Evolutionary conservation across 1,140 invertebrate genomes (phyloP), one percentile per base, ranked within the genome.

Genomic region (Diprion similis): DNA sequence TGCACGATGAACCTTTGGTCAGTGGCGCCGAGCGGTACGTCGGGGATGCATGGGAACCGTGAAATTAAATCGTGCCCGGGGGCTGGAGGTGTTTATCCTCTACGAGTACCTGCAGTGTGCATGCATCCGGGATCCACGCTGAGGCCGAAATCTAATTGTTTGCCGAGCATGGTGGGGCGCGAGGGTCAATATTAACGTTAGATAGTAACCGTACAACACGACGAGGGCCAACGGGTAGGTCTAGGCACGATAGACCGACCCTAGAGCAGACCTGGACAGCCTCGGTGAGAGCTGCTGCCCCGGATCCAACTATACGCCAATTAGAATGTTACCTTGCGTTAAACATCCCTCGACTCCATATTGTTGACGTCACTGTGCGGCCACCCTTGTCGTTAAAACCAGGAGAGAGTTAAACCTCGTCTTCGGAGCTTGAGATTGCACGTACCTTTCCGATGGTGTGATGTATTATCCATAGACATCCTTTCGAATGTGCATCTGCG

Each of bases 151-250:
- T 59, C 51, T 59, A 59, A 17, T 59, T 59, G 51, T 59, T 59
- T 59, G 51, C n/a, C 51, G 51, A 59, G 51, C 11, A 9, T 13
- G 51, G 8, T 4, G 51, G 51, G 51, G 51, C 11, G 11, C n/a
- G n/a, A 59, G 51, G 51, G 51, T 59, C 51, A 59, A 59, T 59
- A 59, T 59, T 59, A 59, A 59, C 51, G 51, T 59, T 59, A 59
- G 51, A 59, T 59, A 8, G 51, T 59, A 37, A 37, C 24, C 24
- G 24, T 37, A 59, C 9, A 59, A 59, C 51, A 59, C 11, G 11
- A 59, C 11, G 51, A 15, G 11, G 51, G 51, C 51, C 6, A 8
- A 15, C 51, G 51, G 11, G 6, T 37, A 37, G 24, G 24, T 37
- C 24, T 37, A 1, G 24, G 24, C 24, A 6, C 24, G 51, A 59